Evolutionary conservation across 1,140 invertebrate species (phyloP).

Genomic region (Lasioglossum albipes): DNA sequence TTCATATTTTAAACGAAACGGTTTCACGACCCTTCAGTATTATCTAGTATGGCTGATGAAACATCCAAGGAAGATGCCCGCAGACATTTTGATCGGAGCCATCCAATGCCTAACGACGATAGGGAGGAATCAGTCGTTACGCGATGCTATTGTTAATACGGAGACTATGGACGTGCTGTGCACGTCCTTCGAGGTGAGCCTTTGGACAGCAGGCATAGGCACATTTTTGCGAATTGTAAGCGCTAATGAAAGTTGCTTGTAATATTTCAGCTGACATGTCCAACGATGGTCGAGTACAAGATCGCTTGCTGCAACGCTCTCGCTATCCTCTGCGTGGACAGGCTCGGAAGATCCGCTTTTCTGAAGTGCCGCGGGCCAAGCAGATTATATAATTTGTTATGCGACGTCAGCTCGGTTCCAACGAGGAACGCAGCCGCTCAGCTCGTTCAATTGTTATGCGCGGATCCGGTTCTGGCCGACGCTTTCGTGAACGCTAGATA

Average conservation of each 20-base stretch:
- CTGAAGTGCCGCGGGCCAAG: conserved; percentile 41
- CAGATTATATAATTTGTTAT: conserved; percentile 59
- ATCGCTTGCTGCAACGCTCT: conserved; percentile 64
- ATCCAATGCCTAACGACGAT: conserved; percentile 56
- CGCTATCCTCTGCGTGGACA: conserved; percentile 48
- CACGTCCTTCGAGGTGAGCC: conserved; percentile 61
- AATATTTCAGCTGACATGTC: conserved; percentile 46
- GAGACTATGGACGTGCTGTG: conserved; percentile 60
- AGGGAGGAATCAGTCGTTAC: conserved; percentile 42
- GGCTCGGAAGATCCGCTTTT: conserved; percentile 49
- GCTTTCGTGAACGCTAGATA: conserved; percentile 65
- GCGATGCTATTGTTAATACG: conserved; percentile 28
- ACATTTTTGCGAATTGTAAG: neutral
- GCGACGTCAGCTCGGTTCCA: conserved; percentile 52
- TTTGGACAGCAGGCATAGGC: too few relatives aligned
- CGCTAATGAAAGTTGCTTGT: conserved; percentile 7
- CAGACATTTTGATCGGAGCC: conserved; percentile 53
- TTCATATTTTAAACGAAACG: neutral
- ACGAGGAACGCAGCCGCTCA: conserved; percentile 61
- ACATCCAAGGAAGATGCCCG: conserved; percentile 47
- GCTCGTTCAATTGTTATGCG: conserved; percentile 64
- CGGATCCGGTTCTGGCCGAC: conserved; percentile 55
- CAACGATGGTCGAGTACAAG: conserved; percentile 62
- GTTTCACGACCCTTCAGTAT: conserved; percentile 1
- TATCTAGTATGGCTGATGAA: conserved; percentile 61